A percentile compares a stretch with the other conserved stretches of the same genome.
phyloP scores from a whole-genome alignment of 2,888 invertebrate genomes.

The Ectobius pallidus region DNA sequence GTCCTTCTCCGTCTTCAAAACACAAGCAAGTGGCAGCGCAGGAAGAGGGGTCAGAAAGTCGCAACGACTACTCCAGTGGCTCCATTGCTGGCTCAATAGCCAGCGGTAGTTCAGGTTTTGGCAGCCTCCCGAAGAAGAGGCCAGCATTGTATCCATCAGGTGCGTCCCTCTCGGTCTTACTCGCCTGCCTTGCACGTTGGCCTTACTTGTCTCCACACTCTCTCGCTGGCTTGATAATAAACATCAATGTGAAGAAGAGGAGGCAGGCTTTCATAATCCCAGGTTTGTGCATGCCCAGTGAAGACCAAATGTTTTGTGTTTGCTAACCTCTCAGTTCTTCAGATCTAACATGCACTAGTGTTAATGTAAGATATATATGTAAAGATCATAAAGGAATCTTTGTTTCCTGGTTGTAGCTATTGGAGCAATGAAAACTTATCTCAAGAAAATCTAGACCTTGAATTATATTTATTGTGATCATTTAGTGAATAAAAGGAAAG shows the following conservation, averaged over 20 bases:
- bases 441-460: too few species aligned
- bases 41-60: conserved; percentile 54
- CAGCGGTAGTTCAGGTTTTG: conserved; percentile 84
- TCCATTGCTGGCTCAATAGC: conserved; percentile 67
- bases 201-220: neutral
- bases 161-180: conserved; percentile 46
- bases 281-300: neutral
- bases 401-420: too few species aligned
- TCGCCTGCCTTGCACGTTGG: conserved; percentile 3
- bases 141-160: conserved; percentile 64
- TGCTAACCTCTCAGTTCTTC: too few species aligned
- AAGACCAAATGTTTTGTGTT: neutral
- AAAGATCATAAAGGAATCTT: too few species aligned
- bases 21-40: conserved; percentile 61
- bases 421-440: too few species aligned
- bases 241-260: neutral
- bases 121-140: conserved; percentile 80
- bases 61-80: conserved; percentile 64
- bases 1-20: conserved; percentile 68
- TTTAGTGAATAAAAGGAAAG: too few species aligned
- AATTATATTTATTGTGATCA: too few species aligned
- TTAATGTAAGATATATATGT: too few species aligned
- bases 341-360: too few species aligned
- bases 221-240: neutral
- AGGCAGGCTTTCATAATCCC: neutral